A percentile compares a stretch with the other conserved stretches of the same genome.
Conservation (phyloP, 2,797 vertebrate genomes). For the Takifugu ocellatus region DNA sequence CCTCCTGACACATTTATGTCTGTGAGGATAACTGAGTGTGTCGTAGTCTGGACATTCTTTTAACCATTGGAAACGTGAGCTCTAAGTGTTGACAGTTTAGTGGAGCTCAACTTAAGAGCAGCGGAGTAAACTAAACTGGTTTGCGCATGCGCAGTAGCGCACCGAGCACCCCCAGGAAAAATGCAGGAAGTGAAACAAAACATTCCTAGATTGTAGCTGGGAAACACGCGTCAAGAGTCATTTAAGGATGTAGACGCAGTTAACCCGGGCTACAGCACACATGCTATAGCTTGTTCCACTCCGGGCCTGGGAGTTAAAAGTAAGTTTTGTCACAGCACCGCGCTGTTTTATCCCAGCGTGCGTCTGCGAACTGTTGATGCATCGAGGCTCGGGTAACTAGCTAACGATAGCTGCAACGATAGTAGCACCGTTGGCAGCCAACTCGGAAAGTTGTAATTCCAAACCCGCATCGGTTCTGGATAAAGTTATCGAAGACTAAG, state of each 20-base stretch:
- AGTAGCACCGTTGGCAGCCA: neutral
- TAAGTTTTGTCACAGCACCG: conserved; percentile 43
- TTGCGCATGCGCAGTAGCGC: conserved; percentile 49
- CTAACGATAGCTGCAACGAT: conserved; percentile 18
- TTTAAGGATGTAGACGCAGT: conserved; percentile 55
- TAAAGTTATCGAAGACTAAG: neutral
- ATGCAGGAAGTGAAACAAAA: conserved; percentile 76
- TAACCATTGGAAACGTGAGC: neutral
- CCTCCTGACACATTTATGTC: too few species aligned
- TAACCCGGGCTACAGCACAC: conserved; percentile 17
- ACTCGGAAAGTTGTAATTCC: neutral
- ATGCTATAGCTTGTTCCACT: conserved; percentile 36
- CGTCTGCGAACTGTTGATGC: conserved; percentile 9
- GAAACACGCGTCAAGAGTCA: conserved; percentile 31
- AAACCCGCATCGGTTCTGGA: too few species aligned
- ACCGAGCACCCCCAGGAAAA: conserved; percentile 52
- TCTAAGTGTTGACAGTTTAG: neutral
- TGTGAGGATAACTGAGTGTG: too few species aligned
- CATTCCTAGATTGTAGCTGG: conserved; percentile 46
- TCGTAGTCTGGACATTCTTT: neutral
- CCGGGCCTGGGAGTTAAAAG: conserved; percentile 41
- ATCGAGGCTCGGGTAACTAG: conserved; percentile 29
- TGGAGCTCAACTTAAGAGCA: neutral
- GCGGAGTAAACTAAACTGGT: too few species aligned
- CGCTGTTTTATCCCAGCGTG: conserved; percentile 16